A percentile compares a stretch with the other conserved stretches of the same genome.
Conservation (phyloP, 1,140 invertebrate genomes). For the Kradibia gibbosae region DNA sequence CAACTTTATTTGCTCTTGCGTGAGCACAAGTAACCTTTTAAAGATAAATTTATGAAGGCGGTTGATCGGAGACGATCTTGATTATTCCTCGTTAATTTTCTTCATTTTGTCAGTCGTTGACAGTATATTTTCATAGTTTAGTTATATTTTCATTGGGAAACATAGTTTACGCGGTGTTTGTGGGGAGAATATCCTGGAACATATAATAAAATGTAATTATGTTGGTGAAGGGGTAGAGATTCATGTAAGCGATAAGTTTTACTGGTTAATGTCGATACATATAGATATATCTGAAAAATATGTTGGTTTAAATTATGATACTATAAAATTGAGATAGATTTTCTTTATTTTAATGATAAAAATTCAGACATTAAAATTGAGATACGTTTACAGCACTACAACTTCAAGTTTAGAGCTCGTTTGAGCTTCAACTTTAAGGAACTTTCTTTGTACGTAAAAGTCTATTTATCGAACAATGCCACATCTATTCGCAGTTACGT, state of each 20-base stretch:
- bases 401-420: background rate
- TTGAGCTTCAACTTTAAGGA: background rate
- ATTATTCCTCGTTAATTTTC: constrained; percentile 50
- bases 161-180: background rate
- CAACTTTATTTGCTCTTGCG: constrained; percentile 10
- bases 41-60: constrained; percentile 37
- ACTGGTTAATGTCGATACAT: background rate
- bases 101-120: background rate
- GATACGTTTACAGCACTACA: constrained; percentile 6
- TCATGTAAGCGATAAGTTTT: constrained; percentile 23
- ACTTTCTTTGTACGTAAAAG: no score
- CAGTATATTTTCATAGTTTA: background rate
- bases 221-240: background rate
- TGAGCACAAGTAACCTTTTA: background rate
- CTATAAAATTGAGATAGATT: background rate
- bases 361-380: constrained; percentile 27
- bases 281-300: background rate
- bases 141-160: constrained; percentile 27
- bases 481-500: no score
- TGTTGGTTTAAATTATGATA: constrained; percentile 4
- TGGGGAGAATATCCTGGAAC: background rate
- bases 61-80: constrained; percentile 41
- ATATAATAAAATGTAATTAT: background rate
- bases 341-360: constrained; percentile 27
- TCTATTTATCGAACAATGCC: no score